Percentiles rank a stretch among this genome's conserved stretches.
These are phyloP conservation scores for Eolophus roseicapilla DNA, from an alignment of 2,113 vertebrate species.

Conservation along the genomic window DNA sequence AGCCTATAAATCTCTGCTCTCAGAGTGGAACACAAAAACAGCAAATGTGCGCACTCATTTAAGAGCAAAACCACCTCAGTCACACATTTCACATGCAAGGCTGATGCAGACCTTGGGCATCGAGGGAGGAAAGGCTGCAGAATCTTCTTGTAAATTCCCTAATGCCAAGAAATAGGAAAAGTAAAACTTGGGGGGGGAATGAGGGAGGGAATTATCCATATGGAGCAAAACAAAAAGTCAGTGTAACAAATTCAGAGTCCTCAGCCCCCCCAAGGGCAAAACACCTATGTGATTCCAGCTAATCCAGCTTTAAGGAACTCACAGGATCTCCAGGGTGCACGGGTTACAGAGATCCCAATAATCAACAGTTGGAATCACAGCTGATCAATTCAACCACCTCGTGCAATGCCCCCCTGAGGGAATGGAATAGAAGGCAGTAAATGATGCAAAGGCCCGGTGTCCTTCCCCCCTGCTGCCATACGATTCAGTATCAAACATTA, in stretches of 20 bases:
- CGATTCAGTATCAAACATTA: rapidly evolving
- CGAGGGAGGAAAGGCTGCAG: not conserved
- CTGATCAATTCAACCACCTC: not conserved
- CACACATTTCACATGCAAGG: not conserved
- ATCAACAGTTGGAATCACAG: not conserved
- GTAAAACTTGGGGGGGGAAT: not conserved
- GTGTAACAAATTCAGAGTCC: not conserved
- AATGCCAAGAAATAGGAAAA: not conserved
- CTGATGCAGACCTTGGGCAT: not conserved
- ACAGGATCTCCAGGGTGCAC: not conserved
- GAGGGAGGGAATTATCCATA: not conserved
- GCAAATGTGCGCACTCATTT: not conserved
- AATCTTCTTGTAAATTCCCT: not conserved
- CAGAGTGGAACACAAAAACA: not conserved
- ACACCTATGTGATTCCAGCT: not conserved
- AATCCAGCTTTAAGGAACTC: not conserved
- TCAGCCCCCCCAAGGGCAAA: not conserved
- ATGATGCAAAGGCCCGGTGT: not conserved
- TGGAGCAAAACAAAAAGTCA: not conserved
- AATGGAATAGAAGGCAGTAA: not conserved
- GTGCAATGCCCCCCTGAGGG: not conserved
- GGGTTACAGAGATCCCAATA: not conserved
- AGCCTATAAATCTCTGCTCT: not conserved
- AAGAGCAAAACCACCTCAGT: not conserved
- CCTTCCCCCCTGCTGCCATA: not conserved